A percentile compares a stretch with the other conserved stretches of the same genome.
Evolutionary conservation across 1,140 invertebrate genomes (phyloP).

Genomic region (Temnothorax longispinosus): DNA sequence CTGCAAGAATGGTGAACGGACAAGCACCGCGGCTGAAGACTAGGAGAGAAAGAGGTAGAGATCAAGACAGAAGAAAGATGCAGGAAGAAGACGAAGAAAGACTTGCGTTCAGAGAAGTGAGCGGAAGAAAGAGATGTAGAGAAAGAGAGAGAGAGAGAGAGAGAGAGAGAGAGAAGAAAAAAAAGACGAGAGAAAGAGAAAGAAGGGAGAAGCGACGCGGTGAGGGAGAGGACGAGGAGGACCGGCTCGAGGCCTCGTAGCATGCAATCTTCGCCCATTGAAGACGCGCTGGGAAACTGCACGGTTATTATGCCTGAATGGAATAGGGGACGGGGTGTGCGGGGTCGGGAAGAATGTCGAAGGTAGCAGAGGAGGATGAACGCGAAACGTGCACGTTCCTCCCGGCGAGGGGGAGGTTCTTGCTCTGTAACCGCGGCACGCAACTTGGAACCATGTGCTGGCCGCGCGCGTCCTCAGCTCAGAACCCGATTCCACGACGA

Average conservation of each 20-base stretch:
- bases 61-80: constrained; percentile 39
- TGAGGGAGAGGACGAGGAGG: constrained; percentile 74
- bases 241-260: constrained; percentile 82
- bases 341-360: constrained; percentile 75
- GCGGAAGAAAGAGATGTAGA: constrained; percentile 29
- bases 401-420: constrained; percentile 74
- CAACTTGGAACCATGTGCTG: constrained; percentile 69
- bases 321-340: constrained; percentile 75
- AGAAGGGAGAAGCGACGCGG: constrained; percentile 61
- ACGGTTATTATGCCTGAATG: constrained; percentile 85
- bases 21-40: constrained; percentile 26
- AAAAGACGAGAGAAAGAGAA: constrained; percentile 43
- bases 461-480: constrained; percentile 48
- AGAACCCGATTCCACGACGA: constrained; percentile 54
- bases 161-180: constrained; percentile 30
- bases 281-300: constrained; percentile 85
- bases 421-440: constrained; percentile 76
- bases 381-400: constrained; percentile 75
- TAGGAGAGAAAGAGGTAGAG: constrained; percentile 25
- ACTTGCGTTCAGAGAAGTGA: constrained; percentile 8
- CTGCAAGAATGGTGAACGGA: constrained; percentile 26
- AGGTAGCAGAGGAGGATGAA: constrained; percentile 77
- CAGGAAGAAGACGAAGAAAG: constrained; percentile 37
- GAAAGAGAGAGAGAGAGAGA: constrained; percentile 53
- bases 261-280: constrained; percentile 85